These are phyloP conservation scores for Theretra japonica DNA, from an alignment of 2,888 invertebrate species.

Conservation along the genomic window DNA sequence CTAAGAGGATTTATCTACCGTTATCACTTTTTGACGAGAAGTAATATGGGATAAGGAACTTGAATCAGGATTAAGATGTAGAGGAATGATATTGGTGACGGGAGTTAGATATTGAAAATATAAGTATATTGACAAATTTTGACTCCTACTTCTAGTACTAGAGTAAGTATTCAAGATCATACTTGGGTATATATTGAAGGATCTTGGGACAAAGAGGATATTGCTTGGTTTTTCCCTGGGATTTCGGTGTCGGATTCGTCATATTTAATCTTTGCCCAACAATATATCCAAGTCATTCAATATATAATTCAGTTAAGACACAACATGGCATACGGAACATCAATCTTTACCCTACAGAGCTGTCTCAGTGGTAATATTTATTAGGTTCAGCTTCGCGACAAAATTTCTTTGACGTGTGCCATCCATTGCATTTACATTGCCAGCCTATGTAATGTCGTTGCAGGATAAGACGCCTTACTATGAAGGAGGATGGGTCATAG, in stretches of 20 bases:
- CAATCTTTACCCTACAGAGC: conserved; percentile 24
- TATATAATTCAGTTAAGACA: conserved; percentile 27
- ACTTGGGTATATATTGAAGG: too few species aligned
- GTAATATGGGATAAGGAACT: too few species aligned
- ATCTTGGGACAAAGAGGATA: too few species aligned
- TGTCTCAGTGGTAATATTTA: conserved; percentile 18
- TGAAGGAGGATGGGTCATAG: neutral
- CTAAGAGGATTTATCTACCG: neutral
- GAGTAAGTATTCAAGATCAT: too few species aligned
- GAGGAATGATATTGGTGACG: too few species aligned
- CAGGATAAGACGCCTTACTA: neutral
- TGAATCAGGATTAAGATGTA: too few species aligned
- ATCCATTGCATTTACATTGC: conserved; percentile 8
- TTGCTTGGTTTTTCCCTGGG: too few species aligned
- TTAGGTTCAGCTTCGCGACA: conserved; percentile 21
- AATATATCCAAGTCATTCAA: conserved; percentile 24
- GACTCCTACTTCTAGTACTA: too few species aligned
- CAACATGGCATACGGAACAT: conserved; percentile 22
- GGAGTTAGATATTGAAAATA: too few species aligned
- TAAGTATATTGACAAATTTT: too few species aligned
- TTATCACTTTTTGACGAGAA: neutral
- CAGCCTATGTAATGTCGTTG: neutral
- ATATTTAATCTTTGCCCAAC: conserved; percentile 2
- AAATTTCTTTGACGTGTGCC: conserved; percentile 12
- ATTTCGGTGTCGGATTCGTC: neutral